Evolutionary conservation across 2,113 vertebrate species (phyloP), one percentile per base, ranked within the genome.

Genomic region (Leptobrachium ailaonicum): DNA sequence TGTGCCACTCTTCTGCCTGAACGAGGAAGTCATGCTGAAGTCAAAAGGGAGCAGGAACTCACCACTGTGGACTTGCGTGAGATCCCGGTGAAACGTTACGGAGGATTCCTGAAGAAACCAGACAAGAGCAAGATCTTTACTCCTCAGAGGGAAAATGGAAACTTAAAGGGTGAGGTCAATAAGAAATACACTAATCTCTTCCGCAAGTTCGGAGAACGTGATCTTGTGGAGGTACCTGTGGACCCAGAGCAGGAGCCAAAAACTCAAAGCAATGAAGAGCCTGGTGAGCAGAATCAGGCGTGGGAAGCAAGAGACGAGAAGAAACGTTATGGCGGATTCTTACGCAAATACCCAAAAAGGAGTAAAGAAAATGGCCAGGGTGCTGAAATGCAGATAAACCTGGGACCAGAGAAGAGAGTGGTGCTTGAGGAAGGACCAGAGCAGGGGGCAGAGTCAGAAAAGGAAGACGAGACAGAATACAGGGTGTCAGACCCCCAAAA

Each of bases 321-420:
- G 0, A 96, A 96, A 82, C 93, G 94, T 0, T 95, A 96, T 2
- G 96, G 95, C 10, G 95, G 95, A 56, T 96, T 96, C 86, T 86
- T 96, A 67, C 90, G 95, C 75, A 96, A 95, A 82, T 95, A 96
- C 82, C 93, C 94, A 20, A 95, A 93, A 85, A 87, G 95, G 87
- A 93, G 92, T 83, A 80, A 76, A 0, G 90, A 90, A 8, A 85
- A 84, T 0, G 82, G 44, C 0, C 89, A 86, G 50, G 82, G 84
- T 2, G 83, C 82, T 43, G 84, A 79, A 71, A 85, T 40, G 53
- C 89, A 82, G 92, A 77, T 41, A 9, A 60, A 63, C 3, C 87
- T 1, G 53, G n/a, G 50, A 6, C 60, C 60, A 44, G 77, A 54
- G 45, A 41, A 32, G 41, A 60, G 56, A 12, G 11, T 60, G 56